Evolutionary conservation across 2,113 vertebrate species (phyloP).

Genomic region (Geococcyx californianus): DNA sequence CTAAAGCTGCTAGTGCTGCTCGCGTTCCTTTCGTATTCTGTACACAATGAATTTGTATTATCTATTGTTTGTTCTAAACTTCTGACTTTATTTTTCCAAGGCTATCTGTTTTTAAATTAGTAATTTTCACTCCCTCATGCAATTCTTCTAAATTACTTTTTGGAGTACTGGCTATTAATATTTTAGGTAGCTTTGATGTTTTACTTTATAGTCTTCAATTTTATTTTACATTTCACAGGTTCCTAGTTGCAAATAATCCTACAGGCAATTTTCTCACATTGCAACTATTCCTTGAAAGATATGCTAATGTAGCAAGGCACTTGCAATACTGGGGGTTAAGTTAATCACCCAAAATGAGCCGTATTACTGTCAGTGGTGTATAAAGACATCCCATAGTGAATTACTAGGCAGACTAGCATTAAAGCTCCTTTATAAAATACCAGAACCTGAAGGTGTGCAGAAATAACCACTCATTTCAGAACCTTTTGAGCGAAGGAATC

Average conservation of each 20-base stretch:
- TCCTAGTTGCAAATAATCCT: constrained; percentile 81
- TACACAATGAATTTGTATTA: constrained; percentile 62
- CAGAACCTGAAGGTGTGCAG: constrained; percentile 64
- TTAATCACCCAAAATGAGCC: constrained; percentile 82
- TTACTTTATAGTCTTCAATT: constrained; percentile 81
- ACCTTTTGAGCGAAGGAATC: constrained; percentile 55
- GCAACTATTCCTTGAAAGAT: constrained; percentile 80
- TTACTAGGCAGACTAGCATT: constrained; percentile 69
- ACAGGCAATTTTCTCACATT: constrained; percentile 81
- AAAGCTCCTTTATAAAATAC: constrained; percentile 70
- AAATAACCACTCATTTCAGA: constrained; percentile 71
- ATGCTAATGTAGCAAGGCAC: constrained; percentile 75
- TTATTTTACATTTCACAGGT: constrained; percentile 84
- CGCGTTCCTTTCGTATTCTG: constrained; percentile 34
- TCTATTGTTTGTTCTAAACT: constrained; percentile 71
- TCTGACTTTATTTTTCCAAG: constrained; percentile 56
- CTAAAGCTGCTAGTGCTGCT: neutral
- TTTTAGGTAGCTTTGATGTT: constrained; percentile 81
- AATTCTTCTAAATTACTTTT: constrained; percentile 80
- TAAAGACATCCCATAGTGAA: constrained; percentile 78
- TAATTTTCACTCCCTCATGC: constrained; percentile 71
- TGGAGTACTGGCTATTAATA: constrained; percentile 80
- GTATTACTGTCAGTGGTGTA: constrained; percentile 76
- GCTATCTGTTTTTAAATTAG: constrained; percentile 75
- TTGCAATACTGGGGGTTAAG: constrained; percentile 77